These are phyloP conservation scores for Euleptes europaea DNA, from an alignment of 2,113 vertebrate species.

Conservation along the genomic window DNA sequence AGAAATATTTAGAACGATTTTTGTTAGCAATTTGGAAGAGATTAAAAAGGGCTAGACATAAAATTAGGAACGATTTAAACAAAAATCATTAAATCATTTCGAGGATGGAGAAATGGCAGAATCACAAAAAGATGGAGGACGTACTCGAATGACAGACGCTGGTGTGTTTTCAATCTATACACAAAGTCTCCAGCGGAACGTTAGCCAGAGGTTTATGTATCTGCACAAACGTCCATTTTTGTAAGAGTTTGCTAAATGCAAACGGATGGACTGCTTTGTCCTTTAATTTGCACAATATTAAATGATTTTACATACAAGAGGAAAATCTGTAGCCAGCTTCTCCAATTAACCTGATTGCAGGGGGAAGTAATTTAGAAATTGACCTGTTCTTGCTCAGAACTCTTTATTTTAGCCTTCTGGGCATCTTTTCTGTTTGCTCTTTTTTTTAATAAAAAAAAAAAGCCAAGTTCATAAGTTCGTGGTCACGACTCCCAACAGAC, in stretches of 20 bases:
- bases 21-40: conserved; percentile 66
- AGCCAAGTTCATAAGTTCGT: neutral
- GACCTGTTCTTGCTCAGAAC: conserved; percentile 53
- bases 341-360: conserved; percentile 70
- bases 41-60: conserved; percentile 67
- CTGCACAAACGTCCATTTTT: neutral
- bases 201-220: neutral
- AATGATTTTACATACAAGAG: conserved; percentile 47
- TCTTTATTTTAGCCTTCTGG: conserved; percentile 65
- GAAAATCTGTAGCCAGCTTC: conserved; percentile 52
- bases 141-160: neutral
- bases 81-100: conserved; percentile 48
- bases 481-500: neutral
- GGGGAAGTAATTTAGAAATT: conserved; percentile 64
- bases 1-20: conserved; percentile 68
- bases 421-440: conserved; percentile 58
- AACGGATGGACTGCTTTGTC: conserved; percentile 28
- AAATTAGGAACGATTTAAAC: conserved; percentile 70
- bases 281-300: conserved; percentile 55
- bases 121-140: conserved; percentile 23
- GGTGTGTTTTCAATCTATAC: neutral
- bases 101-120: conserved; percentile 39
- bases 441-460: conserved; percentile 32
- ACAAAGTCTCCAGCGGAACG: neutral
- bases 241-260: conserved; percentile 20